Evolutionary conservation across 2,113 vertebrate genomes (phyloP).

Genomic region (Hystrix brachyura): DNA sequence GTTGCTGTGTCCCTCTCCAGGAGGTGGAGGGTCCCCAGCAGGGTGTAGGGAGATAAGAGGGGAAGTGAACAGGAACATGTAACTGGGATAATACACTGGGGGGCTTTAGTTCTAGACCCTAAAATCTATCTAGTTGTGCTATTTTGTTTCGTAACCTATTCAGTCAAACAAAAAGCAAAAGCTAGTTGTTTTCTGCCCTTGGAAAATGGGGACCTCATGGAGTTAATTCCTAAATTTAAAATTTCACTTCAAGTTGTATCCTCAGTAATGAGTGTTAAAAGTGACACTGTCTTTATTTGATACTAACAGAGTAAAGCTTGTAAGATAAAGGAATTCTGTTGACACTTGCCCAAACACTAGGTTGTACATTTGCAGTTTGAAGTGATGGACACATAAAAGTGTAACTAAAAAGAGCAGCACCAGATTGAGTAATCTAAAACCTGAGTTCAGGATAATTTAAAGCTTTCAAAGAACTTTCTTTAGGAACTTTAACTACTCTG

Average conservation of each 20-base stretch:
- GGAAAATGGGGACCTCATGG: neutral
- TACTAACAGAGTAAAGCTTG: neutral
- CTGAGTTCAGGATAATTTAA: neutral
- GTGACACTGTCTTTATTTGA: neutral
- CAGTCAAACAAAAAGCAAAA: neutral
- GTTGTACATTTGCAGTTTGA: neutral
- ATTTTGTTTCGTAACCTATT: neutral
- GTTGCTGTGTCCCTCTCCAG: accelerated
- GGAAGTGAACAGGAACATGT: neutral
- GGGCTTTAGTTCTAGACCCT: neutral
- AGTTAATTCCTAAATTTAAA: neutral
- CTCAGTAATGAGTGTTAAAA: neutral
- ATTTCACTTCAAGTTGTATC: neutral
- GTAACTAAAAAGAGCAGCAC: neutral
- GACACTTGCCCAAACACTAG: neutral
- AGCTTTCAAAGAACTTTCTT: neutral
- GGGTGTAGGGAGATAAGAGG: accelerated
- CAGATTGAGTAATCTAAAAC: neutral
- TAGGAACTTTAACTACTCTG: neutral
- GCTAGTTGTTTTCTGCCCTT: neutral
- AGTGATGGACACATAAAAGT: neutral
- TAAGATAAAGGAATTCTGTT: neutral
- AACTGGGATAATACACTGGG: neutral
- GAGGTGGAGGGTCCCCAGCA: neutral
- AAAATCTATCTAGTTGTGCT: neutral